These are phyloP conservation scores for Agrochola lychnidis DNA, from an alignment of 2,888 invertebrate species.

Conservation along the genomic window DNA sequence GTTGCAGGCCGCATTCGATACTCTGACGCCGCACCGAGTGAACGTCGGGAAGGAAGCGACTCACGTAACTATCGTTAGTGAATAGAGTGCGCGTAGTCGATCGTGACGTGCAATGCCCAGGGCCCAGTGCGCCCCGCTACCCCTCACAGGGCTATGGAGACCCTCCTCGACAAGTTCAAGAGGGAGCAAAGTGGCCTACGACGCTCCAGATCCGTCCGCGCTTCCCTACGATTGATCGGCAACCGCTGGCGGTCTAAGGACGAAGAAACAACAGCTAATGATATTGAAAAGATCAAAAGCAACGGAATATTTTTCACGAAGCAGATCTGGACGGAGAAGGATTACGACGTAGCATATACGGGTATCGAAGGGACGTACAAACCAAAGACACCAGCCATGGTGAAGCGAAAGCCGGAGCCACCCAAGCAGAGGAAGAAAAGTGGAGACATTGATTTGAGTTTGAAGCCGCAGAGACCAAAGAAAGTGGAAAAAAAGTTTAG, in stretches of 20 bases:
- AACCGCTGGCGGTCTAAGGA: constrained; percentile 91
- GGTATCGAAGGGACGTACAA: constrained; percentile 88
- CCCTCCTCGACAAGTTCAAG: constrained; percentile 89
- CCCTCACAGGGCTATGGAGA: constrained; percentile 89
- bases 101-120: constrained; percentile 88
- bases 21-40: constrained; percentile 85
- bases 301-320: constrained; percentile 83
- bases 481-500: constrained; percentile 88
- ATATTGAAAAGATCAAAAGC: constrained; percentile 80
- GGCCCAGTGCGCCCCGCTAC: constrained; percentile 82
- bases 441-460: constrained; percentile 85
- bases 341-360: constrained; percentile 84
- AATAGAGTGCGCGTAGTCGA: constrained; percentile 89
- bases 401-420: constrained; percentile 82
- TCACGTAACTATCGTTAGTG: constrained; percentile 88
- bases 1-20: constrained; percentile 85
- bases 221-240: constrained; percentile 92
- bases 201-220: constrained; percentile 93
- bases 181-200: constrained; percentile 89
- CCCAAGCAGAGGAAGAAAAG: constrained; percentile 82
- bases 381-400: constrained; percentile 87
- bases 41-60: constrained; percentile 86
- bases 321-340: constrained; percentile 86
- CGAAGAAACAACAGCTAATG: constrained; percentile 78
- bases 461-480: constrained; percentile 82